Evolutionary conservation across 2,797 vertebrate species (phyloP), one percentile per base, ranked within the genome.

Genomic region (Gobionotothen gibberifrons): DNA sequence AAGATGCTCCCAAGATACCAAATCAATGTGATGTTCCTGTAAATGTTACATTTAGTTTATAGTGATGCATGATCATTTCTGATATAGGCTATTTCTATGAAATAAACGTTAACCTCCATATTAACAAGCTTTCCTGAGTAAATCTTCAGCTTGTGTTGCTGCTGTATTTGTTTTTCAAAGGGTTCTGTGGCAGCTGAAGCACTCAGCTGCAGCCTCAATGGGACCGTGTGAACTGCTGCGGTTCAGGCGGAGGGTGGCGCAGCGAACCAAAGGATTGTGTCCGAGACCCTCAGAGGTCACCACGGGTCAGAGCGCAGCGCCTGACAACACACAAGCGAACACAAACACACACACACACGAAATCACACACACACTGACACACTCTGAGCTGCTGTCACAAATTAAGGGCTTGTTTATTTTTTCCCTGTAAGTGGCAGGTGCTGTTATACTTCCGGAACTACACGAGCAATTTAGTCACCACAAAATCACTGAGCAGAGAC

Each of bases 211-310:
- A 72, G 52, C 12, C 74, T 78, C 66, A 89, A 69, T 75, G 79
- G 76, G 86, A 83, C 86, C 87, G 88, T 90, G 92, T 93, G 93
- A 94, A 93, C 85, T 88, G 90, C 86, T 82, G 88, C 90, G 54
- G 78, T 89, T 87, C 86, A 85, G 90, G 89, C 94, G 88, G 87
- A 93, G 86, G 94, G 91, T 90, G 94, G 94, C 93, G 93, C 93
- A 81, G 91, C 88, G 91, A 88, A 87, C 92, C 76, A 92, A 87
- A 87, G 85, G 90, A 93, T 93, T 90, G 89, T 78, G 82, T 76
- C 51, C 32, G 81, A 82, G 87, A 83, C 78, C 84, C 86, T 74
- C 83, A 69, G 48, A 69, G 93, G 92, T 94, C 93, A 91, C 75
- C 90, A 92, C 89, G 93, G 93, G 91, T 94, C 93, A 93, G 73